Percentiles rank a stretch among this genome's conserved stretches.
These are phyloP conservation scores for Amazona guildingii DNA, from an alignment of 2,113 vertebrate species.

Conservation along the genomic window DNA sequence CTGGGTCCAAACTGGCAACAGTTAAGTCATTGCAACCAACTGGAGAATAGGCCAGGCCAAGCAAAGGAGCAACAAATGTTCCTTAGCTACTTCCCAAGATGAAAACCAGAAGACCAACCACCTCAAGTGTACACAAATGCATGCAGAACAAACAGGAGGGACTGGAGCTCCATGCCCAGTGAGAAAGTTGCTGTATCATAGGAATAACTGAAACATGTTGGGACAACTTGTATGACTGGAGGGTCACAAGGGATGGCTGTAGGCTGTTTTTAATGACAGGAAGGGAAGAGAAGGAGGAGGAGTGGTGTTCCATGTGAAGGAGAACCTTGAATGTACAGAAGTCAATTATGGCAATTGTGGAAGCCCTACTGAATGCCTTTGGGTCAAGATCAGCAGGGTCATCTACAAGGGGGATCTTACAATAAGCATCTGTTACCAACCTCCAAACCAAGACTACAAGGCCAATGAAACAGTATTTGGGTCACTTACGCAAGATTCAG, in stretches of 20 bases:
- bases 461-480: not conserved
- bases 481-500: not conserved
- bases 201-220: not conserved
- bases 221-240: not conserved
- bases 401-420: not conserved
- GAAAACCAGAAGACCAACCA: not conserved
- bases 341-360: not conserved
- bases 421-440: not conserved
- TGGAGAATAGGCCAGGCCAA: not conserved
- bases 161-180: too few relatives aligned
- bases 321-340: not conserved
- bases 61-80: not conserved
- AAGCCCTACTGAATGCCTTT: not conserved
- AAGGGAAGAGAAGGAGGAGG: not conserved
- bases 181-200: not conserved
- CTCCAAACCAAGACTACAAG: not conserved
- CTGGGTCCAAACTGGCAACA: not conserved
- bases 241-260: not conserved
- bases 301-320: too few relatives aligned
- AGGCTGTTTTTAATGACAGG: not conserved
- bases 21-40: not conserved
- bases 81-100: not conserved
- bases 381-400: not conserved
- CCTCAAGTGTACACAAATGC: not conserved
- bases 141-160: not conserved